Conservation (phyloP, 2,888 invertebrate species). For the Napeogenes sylphis region DNA sequence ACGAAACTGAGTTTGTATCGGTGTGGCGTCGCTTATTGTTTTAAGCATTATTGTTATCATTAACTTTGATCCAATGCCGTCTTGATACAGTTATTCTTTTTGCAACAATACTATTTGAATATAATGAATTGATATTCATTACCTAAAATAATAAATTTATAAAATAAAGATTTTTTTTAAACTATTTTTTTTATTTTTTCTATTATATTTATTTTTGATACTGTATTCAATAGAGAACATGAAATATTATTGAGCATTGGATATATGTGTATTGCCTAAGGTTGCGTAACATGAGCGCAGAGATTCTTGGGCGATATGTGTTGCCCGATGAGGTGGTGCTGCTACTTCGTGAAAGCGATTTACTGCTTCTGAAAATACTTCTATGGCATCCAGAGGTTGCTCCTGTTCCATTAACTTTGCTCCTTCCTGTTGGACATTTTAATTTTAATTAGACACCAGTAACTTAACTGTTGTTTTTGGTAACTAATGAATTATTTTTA, state of each 20-base stretch:
- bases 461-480: background rate
- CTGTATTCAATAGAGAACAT: background rate
- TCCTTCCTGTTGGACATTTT: slow-evolving; percentile 45
- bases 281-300: slow-evolving; percentile 81
- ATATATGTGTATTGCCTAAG: slow-evolving; percentile 67
- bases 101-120: slow-evolving; percentile 12
- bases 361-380: slow-evolving; percentile 74
- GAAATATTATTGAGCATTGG: slow-evolving; percentile 23
- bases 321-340: slow-evolving; percentile 81
- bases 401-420: slow-evolving; percentile 74
- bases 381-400: slow-evolving; percentile 73
- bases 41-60: slow-evolving; percentile 21
- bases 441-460: background rate
- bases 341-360: slow-evolving; percentile 80
- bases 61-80: slow-evolving; percentile 20
- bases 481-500: background rate
- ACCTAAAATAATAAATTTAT: background rate
- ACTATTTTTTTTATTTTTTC: background rate
- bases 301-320: slow-evolving; percentile 84
- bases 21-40: slow-evolving; percentile 29
- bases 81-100: slow-evolving; percentile 18
- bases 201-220: background rate
- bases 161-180: background rate
- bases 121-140: slow-evolving; percentile 1
- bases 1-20: slow-evolving; percentile 11